Evolutionary conservation across 2,113 vertebrate genomes (phyloP), one percentile per base, ranked within the genome.

Genomic region (Dendrocopos noguchii): DNA sequence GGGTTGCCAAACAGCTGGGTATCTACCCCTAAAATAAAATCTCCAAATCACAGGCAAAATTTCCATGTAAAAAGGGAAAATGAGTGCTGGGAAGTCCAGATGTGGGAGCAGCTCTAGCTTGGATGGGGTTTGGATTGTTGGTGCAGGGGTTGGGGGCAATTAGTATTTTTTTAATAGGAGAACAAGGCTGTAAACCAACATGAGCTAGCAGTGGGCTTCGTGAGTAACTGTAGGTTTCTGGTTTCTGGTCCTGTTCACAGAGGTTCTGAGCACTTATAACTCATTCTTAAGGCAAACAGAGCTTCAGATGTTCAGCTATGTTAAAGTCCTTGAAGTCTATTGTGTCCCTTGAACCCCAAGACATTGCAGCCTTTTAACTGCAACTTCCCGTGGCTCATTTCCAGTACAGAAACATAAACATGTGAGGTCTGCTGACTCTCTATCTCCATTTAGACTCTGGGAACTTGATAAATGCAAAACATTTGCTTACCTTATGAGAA

Each of bases 401-500:
- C 96, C 95, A 96, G 94, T n/a, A 36, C 50, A 93, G 95, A 94
- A 95, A 96, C 77, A 96, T 96, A 96, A 96, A 96, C 95, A 96
- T 90, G 80, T 81, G 88, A 94, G 88, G 86, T 93, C 95, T 95
- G 92, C 91, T 92, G 92, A 87, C 91, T 95, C 77, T 65, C 64
- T 52, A 92, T 92, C 95, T 96, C 91, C 84, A 66, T 92, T 95
- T 95, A 96, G 88, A 60, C 86, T 84, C 90, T 93, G 94, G 88
- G 95, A 97, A 95, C 94, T 95, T 94, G 91, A 97, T 88, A 95
- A 96, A 96, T 79, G 93, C 95, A 94, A 94, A 97, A 92, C 93
- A 94, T 95, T 97, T 95, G 92, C 93, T 94, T 97, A 95, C 95
- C 90, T 96, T 96, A 95, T 77, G 80, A 89, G 85, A 84, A 90